These are phyloP conservation scores for Cetoscarus ocellatus DNA, from an alignment of 2,797 vertebrate species.

Conservation along the genomic window DNA sequence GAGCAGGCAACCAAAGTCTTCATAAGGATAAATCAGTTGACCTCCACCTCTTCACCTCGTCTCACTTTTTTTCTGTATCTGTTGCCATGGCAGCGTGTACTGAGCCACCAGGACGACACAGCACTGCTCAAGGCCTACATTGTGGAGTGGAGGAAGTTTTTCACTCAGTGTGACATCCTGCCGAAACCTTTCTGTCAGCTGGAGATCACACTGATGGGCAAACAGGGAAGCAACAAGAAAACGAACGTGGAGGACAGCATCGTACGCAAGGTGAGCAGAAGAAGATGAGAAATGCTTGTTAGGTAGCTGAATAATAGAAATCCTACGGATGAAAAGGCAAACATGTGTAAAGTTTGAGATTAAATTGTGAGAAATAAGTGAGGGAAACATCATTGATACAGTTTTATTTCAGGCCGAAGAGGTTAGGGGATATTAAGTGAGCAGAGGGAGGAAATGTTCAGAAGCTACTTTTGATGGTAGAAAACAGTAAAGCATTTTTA, in stretches of 20 bases:
- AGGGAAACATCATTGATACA: no score
- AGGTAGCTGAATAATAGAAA: neutral
- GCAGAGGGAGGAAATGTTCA: neutral
- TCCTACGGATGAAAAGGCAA: neutral
- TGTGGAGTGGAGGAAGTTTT: slow-evolving; percentile 99
- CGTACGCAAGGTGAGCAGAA: slow-evolving; percentile 91
- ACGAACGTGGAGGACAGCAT: slow-evolving; percentile 98
- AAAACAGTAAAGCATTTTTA: neutral
- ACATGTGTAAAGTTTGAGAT: neutral
- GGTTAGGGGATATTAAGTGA: neutral
- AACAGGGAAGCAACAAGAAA: slow-evolving; percentile 97
- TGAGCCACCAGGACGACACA: slow-evolving; percentile 98
- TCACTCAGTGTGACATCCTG: slow-evolving; percentile 98
- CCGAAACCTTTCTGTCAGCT: slow-evolving; percentile 98
- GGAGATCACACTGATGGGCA: slow-evolving; percentile 93
- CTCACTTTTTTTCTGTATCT: slow-evolving; percentile 11
- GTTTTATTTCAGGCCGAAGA: no score
- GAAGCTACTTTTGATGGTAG: neutral
- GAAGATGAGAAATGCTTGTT: no score
- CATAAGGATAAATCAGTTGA: no score
- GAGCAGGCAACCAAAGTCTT: no score
- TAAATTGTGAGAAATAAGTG: no score
- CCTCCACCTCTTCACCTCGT: neutral
- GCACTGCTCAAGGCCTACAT: slow-evolving; percentile 97
- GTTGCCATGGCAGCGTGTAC: slow-evolving; percentile 87